Evolutionary conservation across 2,113 vertebrate species (phyloP).

Genomic region (Coregonus clupeaformis): DNA sequence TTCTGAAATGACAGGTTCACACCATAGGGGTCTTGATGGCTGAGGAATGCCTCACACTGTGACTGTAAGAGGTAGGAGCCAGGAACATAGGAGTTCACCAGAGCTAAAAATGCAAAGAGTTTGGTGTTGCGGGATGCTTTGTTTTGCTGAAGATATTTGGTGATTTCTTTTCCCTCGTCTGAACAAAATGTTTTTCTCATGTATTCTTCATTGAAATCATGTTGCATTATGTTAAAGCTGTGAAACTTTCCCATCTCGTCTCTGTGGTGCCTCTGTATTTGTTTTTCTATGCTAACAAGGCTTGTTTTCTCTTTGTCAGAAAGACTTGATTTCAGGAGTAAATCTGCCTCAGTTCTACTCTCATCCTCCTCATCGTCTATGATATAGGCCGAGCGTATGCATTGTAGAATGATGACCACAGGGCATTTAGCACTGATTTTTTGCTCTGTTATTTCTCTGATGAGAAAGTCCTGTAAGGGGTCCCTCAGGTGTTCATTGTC

Average conservation of each 20-base stretch:
- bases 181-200: background rate
- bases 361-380: background rate
- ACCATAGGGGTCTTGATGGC: background rate
- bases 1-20: background rate
- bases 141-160: background rate
- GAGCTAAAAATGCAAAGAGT: conserved; percentile 26
- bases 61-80: conserved; percentile 21
- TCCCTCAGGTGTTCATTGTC: conserved; percentile 17
- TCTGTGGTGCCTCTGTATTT: background rate
- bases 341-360: background rate
- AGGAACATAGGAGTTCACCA: conserved; percentile 31
- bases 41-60: conserved; percentile 21
- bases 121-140: conserved; percentile 1
- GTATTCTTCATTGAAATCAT: background rate
- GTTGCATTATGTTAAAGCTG: conserved; percentile 34
- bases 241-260: conserved; percentile 6
- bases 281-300: background rate
- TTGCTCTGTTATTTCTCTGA: conserved; percentile 7
- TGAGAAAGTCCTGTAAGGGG: conserved; percentile 11
- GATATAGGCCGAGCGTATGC: background rate
- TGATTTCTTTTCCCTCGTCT: background rate
- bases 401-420: conserved; percentile 33
- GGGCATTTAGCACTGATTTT: conserved; percentile 12
- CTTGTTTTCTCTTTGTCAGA: background rate
- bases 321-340: background rate